Conservation (phyloP, 2,888 invertebrate species). For the Hirtodrosophila histrioides region DNA sequence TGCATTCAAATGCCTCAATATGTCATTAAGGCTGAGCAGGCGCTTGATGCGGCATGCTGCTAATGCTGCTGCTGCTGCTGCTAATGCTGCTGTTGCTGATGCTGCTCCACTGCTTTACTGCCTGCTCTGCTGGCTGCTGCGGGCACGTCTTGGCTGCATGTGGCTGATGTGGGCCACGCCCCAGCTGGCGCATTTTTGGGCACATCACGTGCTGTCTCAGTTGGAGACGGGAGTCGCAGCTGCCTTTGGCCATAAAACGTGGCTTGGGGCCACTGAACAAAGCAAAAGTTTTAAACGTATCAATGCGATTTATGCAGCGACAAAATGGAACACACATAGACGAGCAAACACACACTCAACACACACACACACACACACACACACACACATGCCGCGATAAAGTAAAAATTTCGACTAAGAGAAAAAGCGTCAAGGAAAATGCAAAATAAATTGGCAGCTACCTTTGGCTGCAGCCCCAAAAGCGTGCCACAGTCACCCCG, state of each 20-base stretch:
- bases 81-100: neutral
- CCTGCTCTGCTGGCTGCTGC: slow-evolving; percentile 7
- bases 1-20: slow-evolving; percentile 47
- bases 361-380: slow-evolving; percentile 10
- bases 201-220: slow-evolving; percentile 52
- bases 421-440: slow-evolving; percentile 53
- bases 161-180: slow-evolving; percentile 53
- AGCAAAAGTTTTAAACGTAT: slow-evolving; percentile 65
- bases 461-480: slow-evolving; percentile 55
- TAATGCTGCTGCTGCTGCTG: slow-evolving; percentile 9
- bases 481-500: slow-evolving; percentile 14
- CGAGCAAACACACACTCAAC: slow-evolving; percentile 21
- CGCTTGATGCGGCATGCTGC: slow-evolving; percentile 35
- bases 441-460: slow-evolving; percentile 77
- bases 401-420: slow-evolving; percentile 10
- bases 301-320: slow-evolving; percentile 77
- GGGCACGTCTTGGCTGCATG: slow-evolving; percentile 63
- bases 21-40: slow-evolving; percentile 63
- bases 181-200: slow-evolving; percentile 59
- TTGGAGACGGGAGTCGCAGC: slow-evolving; percentile 39
- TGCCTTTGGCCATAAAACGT: slow-evolving; percentile 60
- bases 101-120: neutral
- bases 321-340: slow-evolving; percentile 46
- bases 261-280: slow-evolving; percentile 48
- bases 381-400: slow-evolving; percentile 34